A percentile compares a stretch with the other conserved stretches of the same genome.
These are phyloP conservation scores for Tetrapedia diversipes DNA, from an alignment of 2,888 invertebrate genomes.

Conservation along the genomic window DNA sequence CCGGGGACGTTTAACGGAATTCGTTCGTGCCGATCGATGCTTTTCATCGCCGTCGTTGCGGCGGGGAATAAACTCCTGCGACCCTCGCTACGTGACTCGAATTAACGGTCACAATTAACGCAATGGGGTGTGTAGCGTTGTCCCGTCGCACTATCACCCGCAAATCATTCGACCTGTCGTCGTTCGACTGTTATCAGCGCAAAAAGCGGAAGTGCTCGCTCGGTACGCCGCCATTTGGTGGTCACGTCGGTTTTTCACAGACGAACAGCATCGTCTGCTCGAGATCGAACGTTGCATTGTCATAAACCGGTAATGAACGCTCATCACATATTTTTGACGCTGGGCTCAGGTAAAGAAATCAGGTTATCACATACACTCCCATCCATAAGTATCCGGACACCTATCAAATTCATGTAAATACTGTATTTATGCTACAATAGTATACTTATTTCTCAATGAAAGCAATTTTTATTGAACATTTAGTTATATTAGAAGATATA, in stretches of 20 bases:
- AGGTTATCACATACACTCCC: too few species aligned
- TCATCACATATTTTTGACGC: too few species aligned
- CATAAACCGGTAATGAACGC: too few species aligned
- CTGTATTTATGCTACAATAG: too few species aligned
- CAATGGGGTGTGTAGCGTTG: slow-evolving; percentile 50
- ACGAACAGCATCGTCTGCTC: slow-evolving; percentile 39
- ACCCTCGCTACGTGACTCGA: slow-evolving; percentile 75
- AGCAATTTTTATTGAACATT: too few species aligned
- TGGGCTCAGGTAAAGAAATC: too few species aligned
- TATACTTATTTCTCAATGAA: too few species aligned
- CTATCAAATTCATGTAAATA: too few species aligned
- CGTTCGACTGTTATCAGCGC: slow-evolving; percentile 42
- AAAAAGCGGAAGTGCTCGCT: slow-evolving; percentile 43
- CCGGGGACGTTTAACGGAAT: slow-evolving; percentile 58
- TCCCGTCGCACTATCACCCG: slow-evolving; percentile 32
- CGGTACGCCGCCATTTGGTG: slow-evolving; percentile 10
- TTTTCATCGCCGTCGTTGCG: slow-evolving; percentile 64
- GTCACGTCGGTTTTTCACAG: slow-evolving; percentile 44
- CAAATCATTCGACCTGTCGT: slow-evolving; percentile 56
- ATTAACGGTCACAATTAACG: slow-evolving; percentile 77
- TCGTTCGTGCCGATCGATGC: slow-evolving; percentile 66
- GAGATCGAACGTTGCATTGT: too few species aligned
- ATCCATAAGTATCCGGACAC: too few species aligned
- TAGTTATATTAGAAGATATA: too few species aligned
- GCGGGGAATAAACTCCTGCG: slow-evolving; percentile 65